phyloP scores from a whole-genome alignment of 2,888 invertebrate genomes.

The Ecliptopera silaceata region DNA sequence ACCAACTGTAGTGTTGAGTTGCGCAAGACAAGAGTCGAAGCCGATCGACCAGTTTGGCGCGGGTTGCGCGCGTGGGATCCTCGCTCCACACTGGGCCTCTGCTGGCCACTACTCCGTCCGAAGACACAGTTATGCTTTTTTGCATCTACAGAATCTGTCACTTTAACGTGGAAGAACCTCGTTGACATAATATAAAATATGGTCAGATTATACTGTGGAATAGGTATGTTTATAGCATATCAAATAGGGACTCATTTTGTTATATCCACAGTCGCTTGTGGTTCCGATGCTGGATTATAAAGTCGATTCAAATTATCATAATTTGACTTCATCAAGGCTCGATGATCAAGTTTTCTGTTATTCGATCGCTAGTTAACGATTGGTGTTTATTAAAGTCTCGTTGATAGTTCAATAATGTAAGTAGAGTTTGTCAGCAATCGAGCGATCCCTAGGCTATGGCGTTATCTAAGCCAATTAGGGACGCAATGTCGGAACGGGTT shows the following conservation, averaged over 20 bases:
- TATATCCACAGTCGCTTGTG: not conserved
- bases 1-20: constrained; percentile 79
- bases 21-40: constrained; percentile 69
- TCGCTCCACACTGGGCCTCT: constrained; percentile 46
- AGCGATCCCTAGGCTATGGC: constrained; percentile 26
- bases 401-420: constrained; percentile 12
- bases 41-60: constrained; percentile 74
- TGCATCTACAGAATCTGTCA: constrained; percentile 66
- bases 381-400: not conserved
- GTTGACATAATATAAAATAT: constrained; percentile 71
- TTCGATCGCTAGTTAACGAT: constrained; percentile 1
- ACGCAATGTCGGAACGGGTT: constrained; percentile 46
- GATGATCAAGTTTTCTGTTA: not conserved
- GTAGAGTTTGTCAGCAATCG: constrained; percentile 42
- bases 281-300: not conserved
- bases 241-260: constrained; percentile 1
- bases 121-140: constrained; percentile 47
- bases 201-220: constrained; percentile 47
- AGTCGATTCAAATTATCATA: constrained; percentile 8
- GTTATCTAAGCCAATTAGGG: constrained; percentile 58
- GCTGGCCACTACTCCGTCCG: constrained; percentile 20
- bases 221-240: not conserved
- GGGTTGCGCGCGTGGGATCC: constrained; percentile 71
- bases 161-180: constrained; percentile 69
- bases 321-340: constrained; percentile 10